Evolutionary conservation across 2,888 invertebrate genomes (phyloP).

Genomic region (Nymphalis polychloros): DNA sequence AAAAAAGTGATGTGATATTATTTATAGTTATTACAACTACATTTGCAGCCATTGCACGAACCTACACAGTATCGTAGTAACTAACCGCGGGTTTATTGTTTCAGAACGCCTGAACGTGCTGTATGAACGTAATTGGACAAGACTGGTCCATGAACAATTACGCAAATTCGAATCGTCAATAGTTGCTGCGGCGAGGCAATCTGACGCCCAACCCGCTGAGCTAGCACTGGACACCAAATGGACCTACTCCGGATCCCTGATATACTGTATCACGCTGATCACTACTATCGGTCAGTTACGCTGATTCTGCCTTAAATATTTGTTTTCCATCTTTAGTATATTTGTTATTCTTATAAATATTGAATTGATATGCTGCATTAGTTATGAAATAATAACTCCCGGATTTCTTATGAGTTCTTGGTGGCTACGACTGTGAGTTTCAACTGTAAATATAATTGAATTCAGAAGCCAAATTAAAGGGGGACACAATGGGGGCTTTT

Average conservation of each 20-base stretch:
- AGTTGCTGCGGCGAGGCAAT: slow-evolving; percentile 86
- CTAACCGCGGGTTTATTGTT: slow-evolving; percentile 47
- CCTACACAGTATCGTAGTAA: neutral
- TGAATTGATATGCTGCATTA: too few relatives aligned
- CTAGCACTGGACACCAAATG: slow-evolving; percentile 83
- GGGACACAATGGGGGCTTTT: too few relatives aligned
- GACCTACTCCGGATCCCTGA: slow-evolving; percentile 91
- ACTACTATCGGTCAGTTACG: slow-evolving; percentile 91
- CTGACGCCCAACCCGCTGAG: slow-evolving; percentile 63
- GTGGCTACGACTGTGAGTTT: too few relatives aligned
- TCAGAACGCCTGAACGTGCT: slow-evolving; percentile 90
- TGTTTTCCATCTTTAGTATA: too few relatives aligned
- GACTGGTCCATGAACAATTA: slow-evolving; percentile 88
- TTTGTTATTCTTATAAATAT: too few relatives aligned
- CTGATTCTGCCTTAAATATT: neutral
- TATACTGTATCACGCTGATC: slow-evolving; percentile 93
- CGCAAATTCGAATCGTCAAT: slow-evolving; percentile 90
- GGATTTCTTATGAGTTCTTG: too few relatives aligned
- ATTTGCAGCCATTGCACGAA: neutral
- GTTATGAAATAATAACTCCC: too few relatives aligned
- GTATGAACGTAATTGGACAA: slow-evolving; percentile 92
- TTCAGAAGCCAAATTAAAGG: too few relatives aligned
- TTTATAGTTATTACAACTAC: neutral
- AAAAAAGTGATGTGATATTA: too few relatives aligned
- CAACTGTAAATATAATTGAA: too few relatives aligned